phyloP scores from a whole-genome alignment of 2,888 invertebrate species.

The Quadriops clusia region DNA sequence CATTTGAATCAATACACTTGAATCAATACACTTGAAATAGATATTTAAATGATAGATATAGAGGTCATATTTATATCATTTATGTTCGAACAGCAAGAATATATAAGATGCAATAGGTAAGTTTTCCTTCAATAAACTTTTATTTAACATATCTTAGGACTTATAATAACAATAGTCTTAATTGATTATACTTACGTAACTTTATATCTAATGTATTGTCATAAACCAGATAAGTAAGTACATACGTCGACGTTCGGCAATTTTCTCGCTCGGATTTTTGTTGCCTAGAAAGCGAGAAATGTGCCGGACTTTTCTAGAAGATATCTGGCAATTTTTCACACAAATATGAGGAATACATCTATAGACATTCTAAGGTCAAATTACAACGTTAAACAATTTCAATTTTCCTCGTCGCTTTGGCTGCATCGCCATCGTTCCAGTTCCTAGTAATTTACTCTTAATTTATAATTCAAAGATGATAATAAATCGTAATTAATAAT shows the following conservation, averaged over 20 bases:
- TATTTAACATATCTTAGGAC: slow-evolving; percentile 19
- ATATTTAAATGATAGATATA: slow-evolving; percentile 12
- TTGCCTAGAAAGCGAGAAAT: no score
- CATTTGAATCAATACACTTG: no score
- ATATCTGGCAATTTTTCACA: slow-evolving; percentile 20
- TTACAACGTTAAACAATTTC: slow-evolving; percentile 30
- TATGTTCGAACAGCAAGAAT: slow-evolving; percentile 14
- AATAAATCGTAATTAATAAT: no score
- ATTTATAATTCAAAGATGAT: no score
- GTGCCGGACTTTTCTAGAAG: no score
- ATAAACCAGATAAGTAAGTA: slow-evolving; percentile 34
- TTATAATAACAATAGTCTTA: slow-evolving; percentile 32
- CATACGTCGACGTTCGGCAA: no score
- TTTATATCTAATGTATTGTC: slow-evolving; percentile 39
- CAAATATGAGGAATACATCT: slow-evolving; percentile 33
- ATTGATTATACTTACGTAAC: slow-evolving; percentile 27
- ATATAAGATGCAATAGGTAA: slow-evolving; percentile 14
- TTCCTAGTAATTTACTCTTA: no score
- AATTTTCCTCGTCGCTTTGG: no score
- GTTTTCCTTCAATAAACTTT: slow-evolving; percentile 16
- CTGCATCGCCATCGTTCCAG: no score
- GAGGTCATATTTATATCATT: slow-evolving; percentile 15
- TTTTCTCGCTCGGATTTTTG: no score
- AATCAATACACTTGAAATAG: no score
- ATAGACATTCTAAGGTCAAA: slow-evolving; percentile 29